phyloP scores from a whole-genome alignment of 2,888 invertebrate species.

The Drosophila tanythrix region DNA sequence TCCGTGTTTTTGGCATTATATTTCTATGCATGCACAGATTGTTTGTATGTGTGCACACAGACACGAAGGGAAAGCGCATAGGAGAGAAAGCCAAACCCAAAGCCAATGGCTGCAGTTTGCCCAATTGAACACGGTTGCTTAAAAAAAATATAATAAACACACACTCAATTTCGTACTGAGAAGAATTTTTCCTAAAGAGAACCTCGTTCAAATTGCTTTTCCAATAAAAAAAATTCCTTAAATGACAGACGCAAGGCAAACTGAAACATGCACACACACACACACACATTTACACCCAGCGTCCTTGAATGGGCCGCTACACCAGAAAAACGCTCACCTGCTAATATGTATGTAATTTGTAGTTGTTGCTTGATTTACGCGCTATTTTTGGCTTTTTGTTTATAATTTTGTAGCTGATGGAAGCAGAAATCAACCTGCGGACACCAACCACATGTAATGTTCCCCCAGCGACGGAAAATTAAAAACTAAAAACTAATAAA shows the following conservation, averaged over 20 bases:
- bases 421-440: conserved; percentile 17
- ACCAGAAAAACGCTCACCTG: conserved; percentile 69
- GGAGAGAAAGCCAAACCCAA: conserved; percentile 76
- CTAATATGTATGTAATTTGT: conserved; percentile 42
- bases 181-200: conserved; percentile 45
- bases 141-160: conserved; percentile 16
- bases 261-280: conserved; percentile 27
- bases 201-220: conserved; percentile 39
- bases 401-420: conserved; percentile 50
- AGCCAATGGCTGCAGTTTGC: conserved; percentile 42
- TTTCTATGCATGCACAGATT: conserved; percentile 30
- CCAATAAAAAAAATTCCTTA: conserved; percentile 39
- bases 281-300: conserved; percentile 14
- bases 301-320: conserved; percentile 64
- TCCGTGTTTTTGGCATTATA: conserved; percentile 70
- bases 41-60: conserved; percentile 15
- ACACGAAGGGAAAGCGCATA: conserved; percentile 68
- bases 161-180: conserved; percentile 9
- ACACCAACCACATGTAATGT: conserved; percentile 33
- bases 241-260: conserved; percentile 49
- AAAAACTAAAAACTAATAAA: conserved; percentile 67
- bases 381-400: conserved; percentile 78
- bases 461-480: conserved; percentile 61
- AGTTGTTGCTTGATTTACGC: conserved; percentile 41
- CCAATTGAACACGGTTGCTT: conserved; percentile 51